Evolutionary conservation across 2,888 invertebrate genomes (phyloP), one percentile per base, ranked within the genome.

Genomic region (Caenorhabditis sp.): DNA sequence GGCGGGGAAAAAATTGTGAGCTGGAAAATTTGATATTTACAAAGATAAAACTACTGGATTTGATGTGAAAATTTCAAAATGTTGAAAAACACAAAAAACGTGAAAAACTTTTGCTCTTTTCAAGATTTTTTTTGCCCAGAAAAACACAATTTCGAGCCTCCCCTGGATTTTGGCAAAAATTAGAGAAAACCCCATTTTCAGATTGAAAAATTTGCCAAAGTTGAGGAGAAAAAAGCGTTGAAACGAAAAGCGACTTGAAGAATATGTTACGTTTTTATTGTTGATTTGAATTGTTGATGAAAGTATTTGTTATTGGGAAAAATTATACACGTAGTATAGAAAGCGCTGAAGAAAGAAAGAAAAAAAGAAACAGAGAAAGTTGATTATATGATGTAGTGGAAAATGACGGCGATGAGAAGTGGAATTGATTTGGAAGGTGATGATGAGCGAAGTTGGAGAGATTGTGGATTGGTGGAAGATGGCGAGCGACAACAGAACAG

Each of bases 401-500:
- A 53, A 23, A n/a, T n/a, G n/a, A n/a, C n/a, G n/a, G n/a, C n/a
- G n/a, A n/a, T n/a, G n/a, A n/a, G n/a, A n/a, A n/a, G n/a, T n/a
- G n/a, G n/a, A n/a, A n/a, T n/a, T n/a, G n/a, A n/a, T n/a, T n/a
- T n/a, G n/a, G n/a, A n/a, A n/a, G n/a, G n/a, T 53, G 53, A 53
- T 19, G 66, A 51, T 0, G 69, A 69, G 60, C 59, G 69, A 31
- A 74, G 43, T 12, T 74, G 69, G 0, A 74, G 59, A 55, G 74
- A 66, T 17, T 62, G 17, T 12, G 72, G 60, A 14, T 72, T 72
- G 12, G 65, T 64, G 3, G 59, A 59, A 12, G 43, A 43, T 10
- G 68, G 66, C 1, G 75, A 58, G 21, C 73, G 67, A 60, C 80
- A 80, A 64, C 80, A 80, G 53, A 80, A 78, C 21, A 76, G 76